Evolutionary conservation across 2,888 invertebrate genomes (phyloP).

Genomic region (Incurvaria masculella): DNA sequence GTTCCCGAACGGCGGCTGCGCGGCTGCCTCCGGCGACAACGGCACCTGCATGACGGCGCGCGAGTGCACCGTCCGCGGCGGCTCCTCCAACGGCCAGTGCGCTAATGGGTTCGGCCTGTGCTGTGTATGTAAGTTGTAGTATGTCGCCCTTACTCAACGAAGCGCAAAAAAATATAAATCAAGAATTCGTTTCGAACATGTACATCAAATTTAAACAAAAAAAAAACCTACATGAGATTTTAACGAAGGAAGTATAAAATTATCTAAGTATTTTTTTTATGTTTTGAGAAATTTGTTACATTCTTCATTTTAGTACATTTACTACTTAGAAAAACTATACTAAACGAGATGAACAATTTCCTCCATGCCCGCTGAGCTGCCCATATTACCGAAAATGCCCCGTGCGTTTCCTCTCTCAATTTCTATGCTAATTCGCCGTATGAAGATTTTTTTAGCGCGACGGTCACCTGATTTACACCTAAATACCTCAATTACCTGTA

Average conservation of each 20-base stretch:
- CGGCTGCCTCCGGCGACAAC: conserved; percentile 72
- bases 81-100: conserved; percentile 73
- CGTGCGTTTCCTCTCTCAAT: too few species aligned
- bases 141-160: too few species aligned
- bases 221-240: too few species aligned
- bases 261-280: conserved; percentile 1
- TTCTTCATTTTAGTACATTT: background rate
- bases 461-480: too few species aligned
- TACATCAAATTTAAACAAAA: too few species aligned
- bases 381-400: too few species aligned
- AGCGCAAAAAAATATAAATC: too few species aligned
- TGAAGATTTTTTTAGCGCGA: too few species aligned
- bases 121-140: conserved; percentile 63
- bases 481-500: too few species aligned
- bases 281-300: background rate
- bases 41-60: conserved; percentile 75
- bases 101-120: conserved; percentile 76
- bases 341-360: background rate
- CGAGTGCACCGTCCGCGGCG: conserved; percentile 71
- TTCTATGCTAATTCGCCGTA: too few species aligned
- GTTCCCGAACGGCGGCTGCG: conserved; percentile 73
- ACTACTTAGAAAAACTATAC: background rate
- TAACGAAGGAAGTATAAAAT: conserved; percentile 4
- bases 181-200: too few species aligned
- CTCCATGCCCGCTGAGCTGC: too few species aligned